Evolutionary conservation across 2,113 vertebrate genomes (phyloP), one percentile per base, ranked within the genome.

Genomic region (Garra rufa): DNA sequence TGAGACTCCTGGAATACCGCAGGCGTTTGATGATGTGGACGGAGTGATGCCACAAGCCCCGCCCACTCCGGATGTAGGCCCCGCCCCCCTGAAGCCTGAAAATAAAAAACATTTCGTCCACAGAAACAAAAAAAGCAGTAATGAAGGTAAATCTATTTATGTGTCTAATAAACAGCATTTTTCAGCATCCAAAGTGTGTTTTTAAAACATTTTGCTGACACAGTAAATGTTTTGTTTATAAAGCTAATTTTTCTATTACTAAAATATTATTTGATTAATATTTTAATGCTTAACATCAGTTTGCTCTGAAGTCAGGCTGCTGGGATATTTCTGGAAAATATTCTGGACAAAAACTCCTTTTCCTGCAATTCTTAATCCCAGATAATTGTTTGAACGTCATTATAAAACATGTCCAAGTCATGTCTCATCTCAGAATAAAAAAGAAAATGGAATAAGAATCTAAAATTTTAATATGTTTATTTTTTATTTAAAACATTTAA

Each of bases 111-210:
- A 75, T 46, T 93, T 79, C 89, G 8, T 92, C 86, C 92, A 85
- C 85, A 90, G 88, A 90, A 92, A 59, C 90, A 95, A 94, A 93
- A 94, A 94, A 90, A 92, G 90, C 90, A 92, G 81, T 86, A 86
- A 88, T 43, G 91, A 93, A 95, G 94, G 95, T 95, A 95, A 95
- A 95, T 81, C 5, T 2, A 74, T 84, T 82, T 26, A 55, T n/a
- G 38, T 82, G 82, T 90, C 87, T 11, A 94, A 92, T 93, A 93
- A 94, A 94, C 86, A 43, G 84, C 6, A 69, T 83, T 89, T 87
- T 43, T 38, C 50, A 76, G 63, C 65, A 81, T 41, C 28, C 6
- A 61, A 78, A n/a, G 26, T 77, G 67, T 81, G 76, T 30, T 89
- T 91, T 90, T 90, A 88, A 61, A 89, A 28, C 55, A 82, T 81